These are phyloP conservation scores for Lycorma delicatula DNA, from an alignment of 1,140 invertebrate genomes.

Conservation along the genomic window DNA sequence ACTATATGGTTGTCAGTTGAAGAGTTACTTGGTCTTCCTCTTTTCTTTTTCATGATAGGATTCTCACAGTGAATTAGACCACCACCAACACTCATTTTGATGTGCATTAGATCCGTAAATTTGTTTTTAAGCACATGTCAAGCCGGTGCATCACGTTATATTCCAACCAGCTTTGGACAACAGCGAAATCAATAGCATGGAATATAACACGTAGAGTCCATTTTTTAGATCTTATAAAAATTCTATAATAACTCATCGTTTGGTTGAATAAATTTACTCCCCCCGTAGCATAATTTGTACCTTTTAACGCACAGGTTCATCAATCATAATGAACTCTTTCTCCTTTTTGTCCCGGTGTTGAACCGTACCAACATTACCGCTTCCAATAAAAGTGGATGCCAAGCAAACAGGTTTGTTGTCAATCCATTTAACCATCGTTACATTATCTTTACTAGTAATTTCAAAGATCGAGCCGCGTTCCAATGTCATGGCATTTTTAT, in stretches of 20 bases:
- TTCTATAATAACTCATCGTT: conserved; percentile 27
- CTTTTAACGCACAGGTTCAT: too few relatives aligned
- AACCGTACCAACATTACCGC: too few relatives aligned
- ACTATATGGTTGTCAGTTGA: not conserved
- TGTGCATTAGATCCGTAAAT: not conserved
- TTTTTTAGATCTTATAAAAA: conserved; percentile 32
- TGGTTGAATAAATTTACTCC: conserved; percentile 34
- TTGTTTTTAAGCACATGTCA: not conserved
- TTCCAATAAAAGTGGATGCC: too few relatives aligned
- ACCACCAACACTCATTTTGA: not conserved
- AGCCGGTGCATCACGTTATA: conserved; percentile 21
- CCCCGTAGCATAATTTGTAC: conserved; percentile 38
- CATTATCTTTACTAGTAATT: too few relatives aligned
- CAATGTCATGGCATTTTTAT: too few relatives aligned
- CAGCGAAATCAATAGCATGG: conserved; percentile 30
- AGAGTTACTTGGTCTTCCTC: conserved; percentile 1
- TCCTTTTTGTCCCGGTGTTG: too few relatives aligned
- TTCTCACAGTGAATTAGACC: not conserved
- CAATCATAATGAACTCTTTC: too few relatives aligned
- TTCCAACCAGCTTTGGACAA: conserved; percentile 30
- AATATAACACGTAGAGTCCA: conserved; percentile 33
- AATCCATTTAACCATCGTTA: too few relatives aligned
- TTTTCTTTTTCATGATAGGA: not conserved
- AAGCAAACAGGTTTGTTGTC: too few relatives aligned
- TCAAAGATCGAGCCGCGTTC: too few relatives aligned